phyloP scores from a whole-genome alignment of 2,113 vertebrate species.

The Alligator mississippiensis region DNA sequence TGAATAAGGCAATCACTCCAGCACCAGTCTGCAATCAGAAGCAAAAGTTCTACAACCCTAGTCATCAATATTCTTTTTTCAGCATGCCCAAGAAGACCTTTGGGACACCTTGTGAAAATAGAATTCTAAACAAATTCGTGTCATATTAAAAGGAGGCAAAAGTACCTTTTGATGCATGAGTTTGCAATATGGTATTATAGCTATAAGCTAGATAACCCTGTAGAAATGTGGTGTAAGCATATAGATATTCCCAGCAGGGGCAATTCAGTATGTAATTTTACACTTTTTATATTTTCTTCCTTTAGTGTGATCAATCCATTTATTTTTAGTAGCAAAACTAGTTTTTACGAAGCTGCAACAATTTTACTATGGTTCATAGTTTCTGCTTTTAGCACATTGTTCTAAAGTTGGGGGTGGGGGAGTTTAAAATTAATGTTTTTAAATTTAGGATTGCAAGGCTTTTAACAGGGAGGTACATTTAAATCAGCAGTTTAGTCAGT shows the following conservation, averaged over 20 bases:
- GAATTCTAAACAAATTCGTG: constrained; percentile 24
- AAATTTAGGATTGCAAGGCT: constrained; percentile 35
- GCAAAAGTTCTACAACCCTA: not conserved
- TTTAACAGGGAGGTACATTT: constrained; percentile 25
- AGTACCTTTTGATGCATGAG: not conserved
- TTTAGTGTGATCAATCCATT: constrained; percentile 60
- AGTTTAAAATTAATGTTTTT: constrained; percentile 5
- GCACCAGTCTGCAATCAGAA: constrained; percentile 46
- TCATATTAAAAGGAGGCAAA: constrained; percentile 21
- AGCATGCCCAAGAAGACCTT: constrained; percentile 14
- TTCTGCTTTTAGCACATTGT: constrained; percentile 72
- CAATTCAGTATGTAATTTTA: constrained; percentile 61
- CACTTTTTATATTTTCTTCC: constrained; percentile 33
- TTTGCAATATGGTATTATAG: constrained; percentile 37
- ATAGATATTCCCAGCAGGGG: not conserved
- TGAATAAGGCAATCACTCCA: constrained; percentile 59
- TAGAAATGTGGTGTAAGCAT: constrained; percentile 29
- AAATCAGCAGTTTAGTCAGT: constrained; percentile 19
- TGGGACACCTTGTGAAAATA: constrained; percentile 29
- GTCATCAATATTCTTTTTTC: not conserved
- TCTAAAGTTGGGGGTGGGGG: constrained; percentile 19
- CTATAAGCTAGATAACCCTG: constrained; percentile 50
- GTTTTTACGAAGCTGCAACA: constrained; percentile 61
- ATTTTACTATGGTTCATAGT: constrained; percentile 60
- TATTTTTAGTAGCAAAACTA: constrained; percentile 71